These are phyloP conservation scores for Agrypnia vestita DNA, from an alignment of 1,140 invertebrate species.

Conservation along the genomic window DNA sequence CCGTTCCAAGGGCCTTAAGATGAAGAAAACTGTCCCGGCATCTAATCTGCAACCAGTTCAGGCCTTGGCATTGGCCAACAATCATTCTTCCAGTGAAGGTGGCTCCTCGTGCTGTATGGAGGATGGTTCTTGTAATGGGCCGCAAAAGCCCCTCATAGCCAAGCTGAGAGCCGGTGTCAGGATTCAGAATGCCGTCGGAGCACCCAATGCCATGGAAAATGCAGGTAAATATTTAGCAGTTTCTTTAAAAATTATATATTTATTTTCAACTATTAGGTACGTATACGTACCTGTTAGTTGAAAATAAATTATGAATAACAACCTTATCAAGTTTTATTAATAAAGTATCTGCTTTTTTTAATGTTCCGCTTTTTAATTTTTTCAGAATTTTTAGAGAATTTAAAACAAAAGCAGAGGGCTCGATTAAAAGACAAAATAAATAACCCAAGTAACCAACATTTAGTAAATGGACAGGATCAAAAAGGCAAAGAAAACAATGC, in stretches of 20 bases:
- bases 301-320: no score
- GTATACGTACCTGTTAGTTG: no score
- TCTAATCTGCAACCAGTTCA: no score
- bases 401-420: conserved; percentile 58
- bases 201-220: conserved; percentile 75
- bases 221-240: conserved; percentile 72
- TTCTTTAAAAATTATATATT: no score
- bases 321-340: no score
- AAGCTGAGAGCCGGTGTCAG: conserved; percentile 82
- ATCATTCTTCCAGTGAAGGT: conserved; percentile 68
- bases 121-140: conserved; percentile 62
- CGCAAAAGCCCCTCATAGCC: conserved; percentile 75
- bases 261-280: no score
- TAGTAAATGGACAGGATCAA: conserved; percentile 53
- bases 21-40: conserved; percentile 31
- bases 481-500: conserved; percentile 56
- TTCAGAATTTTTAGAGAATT: conserved; percentile 59
- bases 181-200: conserved; percentile 74
- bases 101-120: conserved; percentile 62
- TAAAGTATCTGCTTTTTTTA: no score
- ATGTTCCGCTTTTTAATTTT: neutral
- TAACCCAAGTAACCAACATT: conserved; percentile 22
- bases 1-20: conserved; percentile 58
- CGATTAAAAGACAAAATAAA: conserved; percentile 57
- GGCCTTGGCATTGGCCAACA: conserved; percentile 1